phyloP scores from a whole-genome alignment of 2,888 invertebrate species.

The Tachina grossa region DNA sequence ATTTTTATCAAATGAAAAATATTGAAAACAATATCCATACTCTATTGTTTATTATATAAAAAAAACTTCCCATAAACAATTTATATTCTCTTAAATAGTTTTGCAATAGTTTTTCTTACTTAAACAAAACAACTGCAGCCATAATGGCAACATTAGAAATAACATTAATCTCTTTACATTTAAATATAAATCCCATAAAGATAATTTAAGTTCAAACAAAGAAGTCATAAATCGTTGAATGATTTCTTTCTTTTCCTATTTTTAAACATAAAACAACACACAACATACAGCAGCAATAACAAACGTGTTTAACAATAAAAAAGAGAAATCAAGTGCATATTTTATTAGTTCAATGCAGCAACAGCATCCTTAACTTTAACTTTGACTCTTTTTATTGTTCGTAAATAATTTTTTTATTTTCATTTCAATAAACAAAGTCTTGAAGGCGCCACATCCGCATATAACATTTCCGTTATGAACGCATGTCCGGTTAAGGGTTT shows the following conservation, averaged over 20 bases:
- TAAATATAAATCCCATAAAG: slow-evolving; percentile 50
- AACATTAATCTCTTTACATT: slow-evolving; percentile 32
- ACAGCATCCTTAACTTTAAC: slow-evolving; percentile 21
- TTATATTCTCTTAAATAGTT: neutral
- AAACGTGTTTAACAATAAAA: slow-evolving; percentile 53
- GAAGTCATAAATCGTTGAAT: slow-evolving; percentile 34
- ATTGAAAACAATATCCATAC: too few relatives aligned
- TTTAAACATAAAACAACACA: slow-evolving; percentile 39
- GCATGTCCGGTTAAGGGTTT: slow-evolving; percentile 64
- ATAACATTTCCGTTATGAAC: slow-evolving; percentile 68
- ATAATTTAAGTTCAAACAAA: slow-evolving; percentile 34
- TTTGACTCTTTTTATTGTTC: neutral
- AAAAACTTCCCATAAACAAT: neutral
- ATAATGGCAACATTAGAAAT: slow-evolving; percentile 21
- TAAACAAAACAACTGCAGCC: neutral
- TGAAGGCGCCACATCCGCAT: slow-evolving; percentile 71
- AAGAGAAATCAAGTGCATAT: slow-evolving; percentile 66
- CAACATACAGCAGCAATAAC: slow-evolving; percentile 32
- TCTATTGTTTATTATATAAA: too few relatives aligned
- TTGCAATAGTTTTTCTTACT: neutral
- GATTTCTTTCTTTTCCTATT: slow-evolving; percentile 7
- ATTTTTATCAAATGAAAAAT: too few relatives aligned
- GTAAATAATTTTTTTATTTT: slow-evolving; percentile 25
- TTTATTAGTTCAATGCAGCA: slow-evolving; percentile 61
- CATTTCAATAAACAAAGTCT: slow-evolving; percentile 63